Evolutionary conservation across 2,113 vertebrate species (phyloP).

Genomic region (Plotosus lineatus): DNA sequence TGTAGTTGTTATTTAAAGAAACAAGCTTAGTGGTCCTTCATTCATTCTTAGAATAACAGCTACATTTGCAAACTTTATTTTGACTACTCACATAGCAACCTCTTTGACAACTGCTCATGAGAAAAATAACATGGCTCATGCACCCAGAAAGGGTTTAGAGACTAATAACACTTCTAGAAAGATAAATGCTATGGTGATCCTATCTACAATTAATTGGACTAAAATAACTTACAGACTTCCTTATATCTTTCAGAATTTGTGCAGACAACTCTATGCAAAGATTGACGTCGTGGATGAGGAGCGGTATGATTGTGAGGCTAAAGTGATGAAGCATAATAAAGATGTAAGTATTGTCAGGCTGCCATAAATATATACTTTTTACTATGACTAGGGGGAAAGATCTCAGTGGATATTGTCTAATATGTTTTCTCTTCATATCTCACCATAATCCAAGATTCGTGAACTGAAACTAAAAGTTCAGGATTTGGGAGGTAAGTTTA

Average conservation of each 20-base stretch:
- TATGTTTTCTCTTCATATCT: neutral
- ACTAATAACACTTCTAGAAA: neutral
- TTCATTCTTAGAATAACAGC: neutral
- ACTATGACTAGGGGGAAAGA: neutral
- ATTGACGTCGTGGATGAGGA: slow-evolving; percentile 76
- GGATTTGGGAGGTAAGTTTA: slow-evolving; percentile 85
- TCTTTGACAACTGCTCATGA: neutral
- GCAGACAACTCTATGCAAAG: slow-evolving; percentile 68
- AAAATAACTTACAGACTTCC: slow-evolving; percentile 4
- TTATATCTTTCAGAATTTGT: slow-evolving; percentile 67
- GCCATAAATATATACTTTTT: neutral
- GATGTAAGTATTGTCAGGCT: slow-evolving; percentile 65
- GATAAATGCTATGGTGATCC: neutral
- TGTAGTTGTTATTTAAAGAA: neutral
- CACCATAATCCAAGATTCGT: slow-evolving; percentile 69
- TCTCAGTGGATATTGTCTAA: neutral
- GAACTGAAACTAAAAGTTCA: slow-evolving; percentile 83
- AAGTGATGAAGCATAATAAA: slow-evolving; percentile 71
- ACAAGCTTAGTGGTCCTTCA: neutral
- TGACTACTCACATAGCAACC: neutral
- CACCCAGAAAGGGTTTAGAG: neutral
- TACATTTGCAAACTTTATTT: neutral
- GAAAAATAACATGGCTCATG: neutral
- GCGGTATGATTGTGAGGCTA: slow-evolving; percentile 72
- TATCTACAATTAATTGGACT: neutral